Percentiles rank a stretch among this genome's conserved stretches.
phyloP scores from a whole-genome alignment of 2,113 vertebrate species.

The Oophaga pumilio region DNA sequence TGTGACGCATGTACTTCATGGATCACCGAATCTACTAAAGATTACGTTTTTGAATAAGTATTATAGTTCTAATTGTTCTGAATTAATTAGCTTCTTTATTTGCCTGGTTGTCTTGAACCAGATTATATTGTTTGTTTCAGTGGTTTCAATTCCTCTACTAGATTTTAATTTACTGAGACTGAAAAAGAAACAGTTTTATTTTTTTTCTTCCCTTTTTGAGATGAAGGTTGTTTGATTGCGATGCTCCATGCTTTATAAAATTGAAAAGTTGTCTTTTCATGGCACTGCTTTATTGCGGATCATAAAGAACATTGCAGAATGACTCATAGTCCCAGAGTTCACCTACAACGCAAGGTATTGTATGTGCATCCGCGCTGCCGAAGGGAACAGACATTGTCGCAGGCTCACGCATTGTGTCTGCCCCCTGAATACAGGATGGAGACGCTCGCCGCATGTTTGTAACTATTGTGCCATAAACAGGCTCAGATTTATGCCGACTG shows the following conservation, averaged over 20 bases:
- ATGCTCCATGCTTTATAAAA: no score
- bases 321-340: background rate
- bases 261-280: slow-evolving; percentile 16
- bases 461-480: background rate
- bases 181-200: background rate
- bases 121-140: background rate
- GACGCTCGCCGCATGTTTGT: background rate
- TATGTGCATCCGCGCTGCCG: background rate
- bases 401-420: background rate
- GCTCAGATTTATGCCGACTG: background rate
- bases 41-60: slow-evolving; percentile 7
- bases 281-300: background rate
- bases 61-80: slow-evolving; percentile 18
- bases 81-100: slow-evolving; percentile 28
- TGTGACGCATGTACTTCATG: background rate
- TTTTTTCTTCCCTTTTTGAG: background rate
- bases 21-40: slow-evolving; percentile 15
- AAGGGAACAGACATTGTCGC: background rate
- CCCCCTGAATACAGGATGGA: background rate
- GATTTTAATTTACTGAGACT: background rate
- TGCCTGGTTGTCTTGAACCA: slow-evolving; percentile 2
- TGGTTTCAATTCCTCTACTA: background rate
- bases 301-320: background rate
- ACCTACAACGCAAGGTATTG: slow-evolving; percentile 1
- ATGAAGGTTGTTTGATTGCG: background rate